These are phyloP conservation scores for Daboia siamensis DNA, from an alignment of 2,113 vertebrate species.

Conservation along the genomic window DNA sequence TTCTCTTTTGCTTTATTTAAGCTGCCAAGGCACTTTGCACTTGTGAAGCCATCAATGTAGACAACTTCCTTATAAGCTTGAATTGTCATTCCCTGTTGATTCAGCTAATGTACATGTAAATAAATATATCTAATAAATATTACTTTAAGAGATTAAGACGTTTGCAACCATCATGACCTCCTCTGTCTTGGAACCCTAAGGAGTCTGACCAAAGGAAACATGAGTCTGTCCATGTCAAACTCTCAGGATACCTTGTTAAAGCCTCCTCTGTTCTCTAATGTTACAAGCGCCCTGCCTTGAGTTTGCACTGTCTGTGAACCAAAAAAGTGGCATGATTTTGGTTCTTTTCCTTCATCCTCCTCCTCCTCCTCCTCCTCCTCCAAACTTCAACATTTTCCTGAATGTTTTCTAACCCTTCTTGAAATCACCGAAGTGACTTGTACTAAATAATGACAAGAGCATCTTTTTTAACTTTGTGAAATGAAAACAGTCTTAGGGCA, in stretches of 20 bases:
- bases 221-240: not conserved
- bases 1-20: not conserved
- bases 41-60: not conserved
- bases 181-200: not conserved
- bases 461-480: not conserved
- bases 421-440: not conserved
- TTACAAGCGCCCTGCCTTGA: not conserved
- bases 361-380: not conserved
- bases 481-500: not conserved
- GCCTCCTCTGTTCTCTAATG: not conserved
- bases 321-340: not conserved
- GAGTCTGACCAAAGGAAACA: not conserved
- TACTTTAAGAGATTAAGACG: not conserved
- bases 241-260: not conserved
- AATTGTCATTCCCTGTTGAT: not conserved
- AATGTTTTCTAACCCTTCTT: not conserved
- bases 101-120: not conserved
- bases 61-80: not conserved
- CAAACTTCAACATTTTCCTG: not conserved
- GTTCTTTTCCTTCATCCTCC: not conserved
- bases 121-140: constrained; percentile 11
- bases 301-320: not conserved
- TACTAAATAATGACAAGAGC: not conserved
- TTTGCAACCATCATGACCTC: not conserved
- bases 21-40: not conserved